phyloP scores from a whole-genome alignment of 2,113 vertebrate species.

The Pampusana beccarii region DNA sequence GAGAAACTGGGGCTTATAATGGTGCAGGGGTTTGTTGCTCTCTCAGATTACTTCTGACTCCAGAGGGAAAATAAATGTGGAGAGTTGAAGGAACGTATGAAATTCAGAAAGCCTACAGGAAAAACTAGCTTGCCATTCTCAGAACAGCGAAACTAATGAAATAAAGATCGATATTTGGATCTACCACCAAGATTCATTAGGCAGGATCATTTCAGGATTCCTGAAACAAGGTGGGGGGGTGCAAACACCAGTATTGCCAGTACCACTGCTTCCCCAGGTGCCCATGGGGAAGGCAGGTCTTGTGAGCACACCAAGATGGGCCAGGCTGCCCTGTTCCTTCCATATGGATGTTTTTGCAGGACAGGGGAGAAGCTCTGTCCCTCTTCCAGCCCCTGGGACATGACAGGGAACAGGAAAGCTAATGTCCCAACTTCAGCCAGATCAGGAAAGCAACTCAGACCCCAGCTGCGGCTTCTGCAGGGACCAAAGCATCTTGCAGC shows the following conservation, averaged over 20 bases:
- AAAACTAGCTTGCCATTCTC: conserved; percentile 32
- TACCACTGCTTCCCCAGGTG: neutral
- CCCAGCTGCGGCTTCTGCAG: neutral
- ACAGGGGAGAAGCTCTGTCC: neutral
- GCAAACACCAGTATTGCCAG: neutral
- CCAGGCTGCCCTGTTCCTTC: neutral
- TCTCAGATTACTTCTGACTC: conserved; percentile 58
- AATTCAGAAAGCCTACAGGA: conserved; percentile 41
- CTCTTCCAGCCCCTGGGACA: neutral
- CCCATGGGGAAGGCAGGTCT: neutral
- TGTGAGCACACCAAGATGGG: neutral
- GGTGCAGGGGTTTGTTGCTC: conserved; percentile 1
- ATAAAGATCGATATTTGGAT: neutral
- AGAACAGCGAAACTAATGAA: conserved; percentile 41
- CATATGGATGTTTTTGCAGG: neutral
- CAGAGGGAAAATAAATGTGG: conserved; percentile 45
- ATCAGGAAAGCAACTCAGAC: neutral
- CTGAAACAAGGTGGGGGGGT: neutral
- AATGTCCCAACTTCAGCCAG: neutral
- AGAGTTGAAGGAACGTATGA: conserved; percentile 55
- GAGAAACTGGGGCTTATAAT: conserved; percentile 24
- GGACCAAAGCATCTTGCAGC: neutral
- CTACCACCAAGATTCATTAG: neutral
- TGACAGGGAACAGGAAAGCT: neutral
- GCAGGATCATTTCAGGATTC: neutral